These are phyloP conservation scores for Drosophila niveifrons DNA, from an alignment of 2,888 invertebrate genomes.

Conservation along the genomic window DNA sequence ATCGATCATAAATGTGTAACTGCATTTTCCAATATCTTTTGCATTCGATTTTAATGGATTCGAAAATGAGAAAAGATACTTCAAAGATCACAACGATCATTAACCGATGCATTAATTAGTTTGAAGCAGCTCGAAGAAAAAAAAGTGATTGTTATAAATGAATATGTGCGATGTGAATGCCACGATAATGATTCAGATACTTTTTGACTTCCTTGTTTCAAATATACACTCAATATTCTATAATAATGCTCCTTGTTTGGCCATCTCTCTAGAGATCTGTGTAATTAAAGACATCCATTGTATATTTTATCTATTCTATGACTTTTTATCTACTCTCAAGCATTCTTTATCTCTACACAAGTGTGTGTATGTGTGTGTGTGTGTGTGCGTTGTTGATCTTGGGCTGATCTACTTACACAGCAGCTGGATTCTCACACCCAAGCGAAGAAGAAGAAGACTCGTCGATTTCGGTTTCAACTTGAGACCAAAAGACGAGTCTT, in stretches of 20 bases:
- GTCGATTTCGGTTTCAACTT: slow-evolving; percentile 18
- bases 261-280: slow-evolving; percentile 1
- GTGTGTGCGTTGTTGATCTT: slow-evolving; percentile 18
- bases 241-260: slow-evolving; percentile 9
- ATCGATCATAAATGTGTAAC: slow-evolving; percentile 24
- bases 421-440: slow-evolving; percentile 23
- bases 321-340: neutral
- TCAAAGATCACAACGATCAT: slow-evolving; percentile 25
- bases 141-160: slow-evolving; percentile 29
- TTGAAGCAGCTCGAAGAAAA: neutral
- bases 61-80: slow-evolving; percentile 16
- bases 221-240: neutral
- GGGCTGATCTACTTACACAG: slow-evolving; percentile 41
- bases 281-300: slow-evolving; percentile 25
- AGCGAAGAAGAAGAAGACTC: neutral
- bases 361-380: neutral
- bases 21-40: slow-evolving; percentile 30
- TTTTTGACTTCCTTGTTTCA: neutral
- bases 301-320: slow-evolving; percentile 1
- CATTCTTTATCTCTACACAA: slow-evolving; percentile 19
- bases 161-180: neutral
- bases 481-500: slow-evolving; percentile 21
- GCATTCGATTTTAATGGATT: slow-evolving; percentile 19
- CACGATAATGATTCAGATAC: slow-evolving; percentile 11
- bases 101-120: slow-evolving; percentile 38